Conservation (phyloP, 2,797 vertebrate species). For the Poecile montanus region DNA sequence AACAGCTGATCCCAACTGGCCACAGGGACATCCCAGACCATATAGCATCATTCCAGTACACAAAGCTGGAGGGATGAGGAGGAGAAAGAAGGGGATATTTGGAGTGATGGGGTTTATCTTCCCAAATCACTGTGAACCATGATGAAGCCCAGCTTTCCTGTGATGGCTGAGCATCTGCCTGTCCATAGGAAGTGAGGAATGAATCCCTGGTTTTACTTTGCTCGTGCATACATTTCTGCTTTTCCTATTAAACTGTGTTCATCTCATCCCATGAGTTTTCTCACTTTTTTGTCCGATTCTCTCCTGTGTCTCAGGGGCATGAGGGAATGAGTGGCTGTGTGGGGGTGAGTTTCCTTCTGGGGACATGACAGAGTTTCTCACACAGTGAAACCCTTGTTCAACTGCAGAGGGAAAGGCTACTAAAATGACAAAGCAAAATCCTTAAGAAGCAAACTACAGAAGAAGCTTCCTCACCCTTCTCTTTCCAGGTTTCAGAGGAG, state of each 20-base stretch:
- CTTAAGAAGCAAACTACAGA: background rate
- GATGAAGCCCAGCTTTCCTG: background rate
- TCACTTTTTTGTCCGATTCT: background rate
- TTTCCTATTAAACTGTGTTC: background rate
- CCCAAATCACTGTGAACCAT: background rate
- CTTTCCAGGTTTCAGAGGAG: background rate
- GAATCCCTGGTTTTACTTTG: background rate
- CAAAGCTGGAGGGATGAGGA: background rate
- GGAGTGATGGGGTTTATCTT: accelerated
- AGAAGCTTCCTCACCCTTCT: background rate
- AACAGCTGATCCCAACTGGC: background rate
- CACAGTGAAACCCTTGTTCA: background rate
- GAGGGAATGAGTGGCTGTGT: accelerated
- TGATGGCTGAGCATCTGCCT: background rate
- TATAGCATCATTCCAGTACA: accelerated
- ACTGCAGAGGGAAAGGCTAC: background rate
- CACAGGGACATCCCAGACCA: background rate
- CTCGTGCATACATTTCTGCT: background rate
- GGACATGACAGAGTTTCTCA: background rate
- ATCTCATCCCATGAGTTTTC: background rate
- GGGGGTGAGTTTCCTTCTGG: background rate
- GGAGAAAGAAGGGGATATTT: background rate
- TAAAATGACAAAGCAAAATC: background rate
- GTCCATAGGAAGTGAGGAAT: background rate
- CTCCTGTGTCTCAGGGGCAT: background rate